Percentiles rank a stretch among this genome's conserved stretches.
phyloP scores from a whole-genome alignment of 1,140 invertebrate species.

The Drosophila funebris region DNA sequence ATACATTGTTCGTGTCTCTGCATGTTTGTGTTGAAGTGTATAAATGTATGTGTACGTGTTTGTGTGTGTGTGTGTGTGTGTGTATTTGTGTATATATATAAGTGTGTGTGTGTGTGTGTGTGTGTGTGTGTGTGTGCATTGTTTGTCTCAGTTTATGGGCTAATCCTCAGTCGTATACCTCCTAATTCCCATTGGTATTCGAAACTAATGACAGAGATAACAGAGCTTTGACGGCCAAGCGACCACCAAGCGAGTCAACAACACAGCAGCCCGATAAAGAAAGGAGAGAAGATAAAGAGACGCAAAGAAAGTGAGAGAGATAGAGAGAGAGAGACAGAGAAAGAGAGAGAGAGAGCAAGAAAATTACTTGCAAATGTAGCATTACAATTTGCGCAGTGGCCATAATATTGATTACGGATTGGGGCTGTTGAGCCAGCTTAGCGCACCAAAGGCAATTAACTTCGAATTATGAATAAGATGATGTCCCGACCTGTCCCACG shows the following conservation, averaged over 20 bases:
- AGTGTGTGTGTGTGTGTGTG: not conserved
- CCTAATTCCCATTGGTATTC: conserved; percentile 63
- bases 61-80: not conserved
- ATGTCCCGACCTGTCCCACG: not conserved
- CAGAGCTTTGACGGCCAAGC: conserved; percentile 30
- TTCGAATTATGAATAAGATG: conserved; percentile 48
- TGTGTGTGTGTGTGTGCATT: not conserved
- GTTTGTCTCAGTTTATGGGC: conserved; percentile 15
- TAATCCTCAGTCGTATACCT: conserved; percentile 37
- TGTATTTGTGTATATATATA: conserved; percentile 8
- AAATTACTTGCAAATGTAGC: conserved; percentile 35
- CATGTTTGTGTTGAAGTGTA: not conserved
- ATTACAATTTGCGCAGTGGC: conserved; percentile 41
- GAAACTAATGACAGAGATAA: conserved; percentile 57
- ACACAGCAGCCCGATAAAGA: not conserved
- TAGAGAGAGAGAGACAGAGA: not conserved
- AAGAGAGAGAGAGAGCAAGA: not conserved
- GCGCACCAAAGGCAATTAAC: conserved; percentile 55
- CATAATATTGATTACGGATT: conserved; percentile 62
- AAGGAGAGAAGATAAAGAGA: not conserved
- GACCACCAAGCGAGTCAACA: conserved; percentile 1
- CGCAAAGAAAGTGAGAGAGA: too few relatives aligned
- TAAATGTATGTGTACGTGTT: not conserved
- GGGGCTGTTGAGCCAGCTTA: conserved; percentile 42
- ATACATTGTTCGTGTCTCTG: conserved; percentile 24